Evolutionary conservation across 2,888 invertebrate genomes (phyloP).

Genomic region (Sphaerophoria taeniata): DNA sequence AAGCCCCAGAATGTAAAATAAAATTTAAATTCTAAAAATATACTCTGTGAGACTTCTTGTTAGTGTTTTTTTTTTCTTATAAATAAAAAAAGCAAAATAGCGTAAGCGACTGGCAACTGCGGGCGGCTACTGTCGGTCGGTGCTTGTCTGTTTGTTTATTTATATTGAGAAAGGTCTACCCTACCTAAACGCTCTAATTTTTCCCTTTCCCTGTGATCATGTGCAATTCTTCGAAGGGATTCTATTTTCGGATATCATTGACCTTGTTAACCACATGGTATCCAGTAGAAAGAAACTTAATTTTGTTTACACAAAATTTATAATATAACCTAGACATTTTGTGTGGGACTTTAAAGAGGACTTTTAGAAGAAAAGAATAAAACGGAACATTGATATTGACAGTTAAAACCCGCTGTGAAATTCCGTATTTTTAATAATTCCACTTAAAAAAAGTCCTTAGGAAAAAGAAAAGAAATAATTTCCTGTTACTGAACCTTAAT

Average conservation of each 20-base stretch:
- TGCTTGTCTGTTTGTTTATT: slow-evolving; percentile 2
- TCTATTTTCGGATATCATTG: slow-evolving; percentile 43
- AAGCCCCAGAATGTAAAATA: not conserved
- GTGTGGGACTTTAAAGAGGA: no score
- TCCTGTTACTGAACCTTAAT: no score
- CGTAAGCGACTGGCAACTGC: not conserved
- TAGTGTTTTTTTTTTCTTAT: slow-evolving; percentile 15
- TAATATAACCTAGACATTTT: no score
- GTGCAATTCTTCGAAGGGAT: slow-evolving; percentile 14
- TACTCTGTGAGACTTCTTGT: not conserved
- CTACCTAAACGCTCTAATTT: not conserved
- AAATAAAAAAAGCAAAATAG: slow-evolving; percentile 4
- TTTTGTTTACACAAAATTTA: no score
- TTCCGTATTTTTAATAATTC: no score
- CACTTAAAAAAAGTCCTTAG: no score
- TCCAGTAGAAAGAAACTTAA: not conserved
- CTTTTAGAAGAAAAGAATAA: no score
- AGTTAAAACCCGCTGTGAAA: no score
- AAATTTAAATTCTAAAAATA: slow-evolving; percentile 29
- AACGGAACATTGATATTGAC: no score
- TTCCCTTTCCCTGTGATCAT: not conserved
- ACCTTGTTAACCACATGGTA: slow-evolving; percentile 22
- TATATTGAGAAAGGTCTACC: slow-evolving; percentile 37
- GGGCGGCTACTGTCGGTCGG: no score
- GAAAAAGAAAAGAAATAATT: no score